phyloP scores from a whole-genome alignment of 2,113 vertebrate genomes.

The Craseonycteris thonglongyai region DNA sequence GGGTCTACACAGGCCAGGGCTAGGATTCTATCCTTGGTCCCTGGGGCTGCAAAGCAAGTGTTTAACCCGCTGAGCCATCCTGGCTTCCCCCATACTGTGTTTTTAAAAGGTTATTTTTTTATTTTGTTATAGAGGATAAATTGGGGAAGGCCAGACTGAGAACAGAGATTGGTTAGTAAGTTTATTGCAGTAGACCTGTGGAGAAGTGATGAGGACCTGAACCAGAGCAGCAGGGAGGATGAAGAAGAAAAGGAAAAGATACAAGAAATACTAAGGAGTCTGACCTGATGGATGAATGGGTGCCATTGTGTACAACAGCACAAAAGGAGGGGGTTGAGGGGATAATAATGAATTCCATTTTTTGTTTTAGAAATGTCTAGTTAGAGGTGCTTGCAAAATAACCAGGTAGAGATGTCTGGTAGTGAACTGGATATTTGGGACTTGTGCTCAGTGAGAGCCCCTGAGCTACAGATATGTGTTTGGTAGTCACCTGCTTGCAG shows the following conservation, averaged over 20 bases:
- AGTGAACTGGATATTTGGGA: not conserved
- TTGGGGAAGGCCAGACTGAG: not conserved
- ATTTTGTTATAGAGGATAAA: not conserved
- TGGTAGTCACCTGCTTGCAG: not conserved
- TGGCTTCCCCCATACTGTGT: too few relatives aligned
- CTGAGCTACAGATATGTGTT: not conserved
- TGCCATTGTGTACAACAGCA: not conserved
- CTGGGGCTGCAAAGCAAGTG: too few relatives aligned
- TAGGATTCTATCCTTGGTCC: too few relatives aligned
- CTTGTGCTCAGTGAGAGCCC: not conserved
- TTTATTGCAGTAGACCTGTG: not conserved
- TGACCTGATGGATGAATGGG: not conserved
- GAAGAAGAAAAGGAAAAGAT: not conserved
- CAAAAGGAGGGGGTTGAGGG: not conserved
- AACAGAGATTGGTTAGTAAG: not conserved
- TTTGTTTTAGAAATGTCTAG: not conserved
- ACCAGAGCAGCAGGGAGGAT: not conserved
- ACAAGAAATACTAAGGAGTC: not conserved
- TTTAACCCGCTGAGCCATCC: too few relatives aligned
- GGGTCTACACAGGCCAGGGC: too few relatives aligned
- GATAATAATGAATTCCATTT: not conserved
- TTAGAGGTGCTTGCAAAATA: not conserved
- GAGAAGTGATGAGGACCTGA: not conserved
- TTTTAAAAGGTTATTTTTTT: not conserved
- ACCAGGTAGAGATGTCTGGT: not conserved